A percentile compares a stretch with the other conserved stretches of the same genome.
These are phyloP conservation scores for Pachycephala philippinensis DNA, from an alignment of 2,113 vertebrate species.

Conservation along the genomic window DNA sequence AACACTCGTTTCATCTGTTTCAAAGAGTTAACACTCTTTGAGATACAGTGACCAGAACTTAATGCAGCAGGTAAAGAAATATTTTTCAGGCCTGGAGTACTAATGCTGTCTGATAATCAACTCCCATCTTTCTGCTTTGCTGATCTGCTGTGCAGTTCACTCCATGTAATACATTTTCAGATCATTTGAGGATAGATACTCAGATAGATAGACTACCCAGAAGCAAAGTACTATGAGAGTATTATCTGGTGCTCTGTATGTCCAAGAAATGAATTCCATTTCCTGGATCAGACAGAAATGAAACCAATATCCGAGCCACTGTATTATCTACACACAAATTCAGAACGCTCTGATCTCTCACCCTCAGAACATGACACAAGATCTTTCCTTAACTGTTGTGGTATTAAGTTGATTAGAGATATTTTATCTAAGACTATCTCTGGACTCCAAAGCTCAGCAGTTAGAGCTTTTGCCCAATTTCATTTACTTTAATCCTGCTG, in stretches of 20 bases:
- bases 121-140: neutral
- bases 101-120: neutral
- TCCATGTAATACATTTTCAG: conserved; percentile 6
- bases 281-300: conserved; percentile 40
- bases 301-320: neutral
- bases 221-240: neutral
- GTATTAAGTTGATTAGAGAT: conserved; percentile 26
- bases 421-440: conserved; percentile 12
- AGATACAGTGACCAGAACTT: neutral
- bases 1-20: neutral
- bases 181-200: conserved; percentile 15
- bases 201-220: no score
- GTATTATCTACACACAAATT: conserved; percentile 20
- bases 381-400: neutral
- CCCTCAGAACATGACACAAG: neutral
- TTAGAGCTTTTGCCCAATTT: conserved; percentile 11
- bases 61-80: neutral
- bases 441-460: conserved; percentile 10
- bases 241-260: conserved; percentile 13
- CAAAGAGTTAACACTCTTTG: neutral
- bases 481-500: conserved; percentile 9
- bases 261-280: neutral
- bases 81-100: neutral
- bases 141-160: neutral
- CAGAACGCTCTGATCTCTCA: conserved; percentile 11